Evolutionary conservation across 2,113 vertebrate species (phyloP).

Genomic region (Eptatretus burgeri): DNA sequence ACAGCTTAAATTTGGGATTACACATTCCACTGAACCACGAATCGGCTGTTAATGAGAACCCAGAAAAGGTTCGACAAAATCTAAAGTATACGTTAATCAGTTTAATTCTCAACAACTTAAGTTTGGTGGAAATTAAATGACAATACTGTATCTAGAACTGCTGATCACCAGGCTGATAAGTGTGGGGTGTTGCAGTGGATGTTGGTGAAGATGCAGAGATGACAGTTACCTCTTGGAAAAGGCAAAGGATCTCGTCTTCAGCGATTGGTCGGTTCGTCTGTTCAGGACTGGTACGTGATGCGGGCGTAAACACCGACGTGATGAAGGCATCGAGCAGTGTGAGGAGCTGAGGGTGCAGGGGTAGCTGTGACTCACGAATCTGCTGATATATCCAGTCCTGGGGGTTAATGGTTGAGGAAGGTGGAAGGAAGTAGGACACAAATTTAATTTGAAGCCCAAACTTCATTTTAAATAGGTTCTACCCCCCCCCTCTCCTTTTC

Average conservation of each 20-base stretch:
- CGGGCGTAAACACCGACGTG: slow-evolving; percentile 83
- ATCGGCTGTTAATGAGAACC: no score
- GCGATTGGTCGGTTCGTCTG: slow-evolving; percentile 93
- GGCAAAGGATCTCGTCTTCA: slow-evolving; percentile 65
- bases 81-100: no score
- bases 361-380: slow-evolving; percentile 62
- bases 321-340: slow-evolving; percentile 83
- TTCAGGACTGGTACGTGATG: slow-evolving; percentile 84
- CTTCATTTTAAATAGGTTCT: background rate
- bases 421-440: background rate
- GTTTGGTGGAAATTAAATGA: no score
- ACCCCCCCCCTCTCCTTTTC: background rate
- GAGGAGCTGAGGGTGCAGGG: slow-evolving; percentile 70
- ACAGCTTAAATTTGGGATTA: no score
- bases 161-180: no score
- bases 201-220: no score
- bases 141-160: no score
- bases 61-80: no score
- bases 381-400: slow-evolving; percentile 96
- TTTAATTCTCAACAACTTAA: no score
- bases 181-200: no score
- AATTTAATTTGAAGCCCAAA: background rate
- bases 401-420: background rate
- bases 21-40: no score
- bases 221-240: slow-evolving; percentile 28